Evolutionary conservation across 2,888 invertebrate species (phyloP).

Genomic region (Labia minor): DNA sequence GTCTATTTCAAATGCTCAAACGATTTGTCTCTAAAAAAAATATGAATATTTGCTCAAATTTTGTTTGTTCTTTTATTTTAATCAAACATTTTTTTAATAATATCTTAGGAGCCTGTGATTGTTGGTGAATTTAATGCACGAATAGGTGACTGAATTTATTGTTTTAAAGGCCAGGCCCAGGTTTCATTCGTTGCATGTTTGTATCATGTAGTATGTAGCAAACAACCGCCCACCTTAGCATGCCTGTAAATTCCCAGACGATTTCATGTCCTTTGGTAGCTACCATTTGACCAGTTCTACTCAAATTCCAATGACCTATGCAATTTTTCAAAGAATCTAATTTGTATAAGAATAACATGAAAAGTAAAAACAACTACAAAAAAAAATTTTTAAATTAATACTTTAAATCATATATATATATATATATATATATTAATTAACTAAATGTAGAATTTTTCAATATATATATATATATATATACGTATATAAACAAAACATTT

Average conservation of each 20-base stretch:
- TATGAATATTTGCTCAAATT: too few species aligned
- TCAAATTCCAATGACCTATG: background rate
- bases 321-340: background rate
- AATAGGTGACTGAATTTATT: background rate
- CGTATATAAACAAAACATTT: too few species aligned
- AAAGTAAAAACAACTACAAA: background rate
- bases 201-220: background rate
- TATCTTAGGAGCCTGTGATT: background rate
- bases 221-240: background rate
- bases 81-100: too few species aligned
- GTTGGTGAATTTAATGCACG: background rate
- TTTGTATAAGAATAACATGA: background rate
- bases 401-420: background rate
- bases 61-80: too few species aligned
- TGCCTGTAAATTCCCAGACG: slow-evolving; percentile 7
- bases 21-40: too few species aligned
- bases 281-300: background rate
- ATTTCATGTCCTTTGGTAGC: background rate
- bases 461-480: too few species aligned
- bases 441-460: too few species aligned
- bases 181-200: too few species aligned
- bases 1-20: too few species aligned
- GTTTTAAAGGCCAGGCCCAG: background rate
- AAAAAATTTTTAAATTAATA: background rate
- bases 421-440: too few species aligned